Percentiles rank a stretch among this genome's conserved stretches.
These are phyloP conservation scores for Coelinius sp. DNA, from an alignment of 2,888 invertebrate species.

Conservation along the genomic window DNA sequence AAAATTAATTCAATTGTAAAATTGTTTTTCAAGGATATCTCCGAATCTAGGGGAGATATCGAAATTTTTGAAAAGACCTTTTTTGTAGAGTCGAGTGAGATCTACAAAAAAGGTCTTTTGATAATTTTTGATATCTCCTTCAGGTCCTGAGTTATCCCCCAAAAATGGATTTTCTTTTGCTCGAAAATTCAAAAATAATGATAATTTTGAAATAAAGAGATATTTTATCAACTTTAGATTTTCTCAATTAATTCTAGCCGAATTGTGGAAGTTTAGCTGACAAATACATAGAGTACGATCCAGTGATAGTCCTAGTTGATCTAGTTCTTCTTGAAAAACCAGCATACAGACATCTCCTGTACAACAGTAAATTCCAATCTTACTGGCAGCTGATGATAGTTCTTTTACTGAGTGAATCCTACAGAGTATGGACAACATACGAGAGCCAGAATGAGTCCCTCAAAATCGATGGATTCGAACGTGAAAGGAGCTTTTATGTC, in stretches of 20 bases:
- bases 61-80: too few relatives aligned
- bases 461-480: conserved; percentile 53
- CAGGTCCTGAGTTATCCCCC: too few relatives aligned
- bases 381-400: conserved; percentile 87
- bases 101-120: too few relatives aligned
- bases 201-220: too few relatives aligned
- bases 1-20: too few relatives aligned
- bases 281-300: conserved; percentile 93
- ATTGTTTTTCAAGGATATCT: too few relatives aligned
- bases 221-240: too few relatives aligned
- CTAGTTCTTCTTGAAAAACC: conserved; percentile 84
- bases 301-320: conserved; percentile 89
- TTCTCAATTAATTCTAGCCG: conserved; percentile 78
- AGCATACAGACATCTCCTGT: conserved; percentile 89
- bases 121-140: too few relatives aligned
- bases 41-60: too few relatives aligned
- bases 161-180: too few relatives aligned
- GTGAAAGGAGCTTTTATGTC: conserved; percentile 63
- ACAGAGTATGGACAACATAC: conserved; percentile 76
- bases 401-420: conserved; percentile 85
- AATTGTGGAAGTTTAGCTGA: conserved; percentile 84
- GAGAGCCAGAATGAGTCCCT: conserved; percentile 28
- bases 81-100: too few relatives aligned
- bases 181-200: background rate
- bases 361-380: conserved; percentile 83